Percentiles rank a stretch among this genome's conserved stretches.
Conservation (phyloP, 2,888 invertebrate genomes). For the Aspidiotus destructor region DNA sequence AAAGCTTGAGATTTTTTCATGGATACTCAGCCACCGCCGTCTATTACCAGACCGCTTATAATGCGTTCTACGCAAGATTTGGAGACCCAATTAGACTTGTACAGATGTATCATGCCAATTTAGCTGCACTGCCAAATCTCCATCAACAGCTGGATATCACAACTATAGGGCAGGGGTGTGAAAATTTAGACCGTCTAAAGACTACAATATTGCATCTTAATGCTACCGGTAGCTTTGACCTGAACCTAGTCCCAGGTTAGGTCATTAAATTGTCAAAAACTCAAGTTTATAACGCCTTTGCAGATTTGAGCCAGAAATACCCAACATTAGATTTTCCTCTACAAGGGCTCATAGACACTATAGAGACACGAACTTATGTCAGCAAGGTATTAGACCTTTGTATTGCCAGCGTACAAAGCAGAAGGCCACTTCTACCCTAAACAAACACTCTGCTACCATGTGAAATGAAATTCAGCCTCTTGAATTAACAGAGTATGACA, state of each 20-base stretch:
- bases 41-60: too few species aligned
- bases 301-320: background rate
- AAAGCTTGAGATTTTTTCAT: too few species aligned
- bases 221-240: background rate
- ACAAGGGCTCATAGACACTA: background rate
- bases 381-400: background rate
- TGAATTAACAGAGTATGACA: too few species aligned
- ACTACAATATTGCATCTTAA: background rate
- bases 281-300: background rate
- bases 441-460: background rate
- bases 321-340: background rate
- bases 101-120: too few species aligned
- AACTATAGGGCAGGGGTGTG: background rate
- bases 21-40: too few species aligned
- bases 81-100: too few species aligned
- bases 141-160: background rate
- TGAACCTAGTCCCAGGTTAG: background rate
- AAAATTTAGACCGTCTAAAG: background rate
- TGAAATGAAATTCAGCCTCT: too few species aligned
- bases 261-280: background rate
- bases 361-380: background rate
- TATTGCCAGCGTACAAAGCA: background rate
- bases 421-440: background rate
- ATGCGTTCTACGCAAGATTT: too few species aligned
- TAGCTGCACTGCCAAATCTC: too few species aligned